Conservation (phyloP, 2,797 vertebrate species). For the Leptoclinus maculatus region DNA sequence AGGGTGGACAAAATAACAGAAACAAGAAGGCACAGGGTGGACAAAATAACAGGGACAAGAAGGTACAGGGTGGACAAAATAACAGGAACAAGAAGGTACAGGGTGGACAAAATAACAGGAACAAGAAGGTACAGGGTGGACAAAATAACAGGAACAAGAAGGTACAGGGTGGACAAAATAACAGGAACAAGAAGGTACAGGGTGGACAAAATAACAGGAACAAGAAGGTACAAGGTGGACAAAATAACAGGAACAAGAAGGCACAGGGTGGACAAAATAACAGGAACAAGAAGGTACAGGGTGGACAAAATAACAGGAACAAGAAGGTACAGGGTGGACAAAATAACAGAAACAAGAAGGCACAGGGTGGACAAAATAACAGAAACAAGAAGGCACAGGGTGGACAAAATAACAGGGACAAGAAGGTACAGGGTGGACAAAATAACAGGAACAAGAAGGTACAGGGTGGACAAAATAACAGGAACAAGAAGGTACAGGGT, state of each 20-base stretch:
- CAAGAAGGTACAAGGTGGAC: not conserved
- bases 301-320: no score
- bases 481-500: no score
- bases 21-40: not conserved
- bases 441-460: no score
- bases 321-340: no score
- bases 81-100: not conserved
- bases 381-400: no score
- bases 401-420: no score
- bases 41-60: slow-evolving; percentile 50
- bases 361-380: no score
- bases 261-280: not conserved
- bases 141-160: slow-evolving; percentile 48
- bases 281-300: not conserved
- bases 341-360: no score
- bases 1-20: not conserved
- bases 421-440: no score
- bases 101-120: not conserved
- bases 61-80: not conserved
- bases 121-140: not conserved
- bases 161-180: not conserved
- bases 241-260: slow-evolving; percentile 48
- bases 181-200: not conserved
- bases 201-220: not conserved
- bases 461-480: no score